These are phyloP conservation scores for Cephalotes varians DNA, from an alignment of 2,888 invertebrate species.

Conservation along the genomic window DNA sequence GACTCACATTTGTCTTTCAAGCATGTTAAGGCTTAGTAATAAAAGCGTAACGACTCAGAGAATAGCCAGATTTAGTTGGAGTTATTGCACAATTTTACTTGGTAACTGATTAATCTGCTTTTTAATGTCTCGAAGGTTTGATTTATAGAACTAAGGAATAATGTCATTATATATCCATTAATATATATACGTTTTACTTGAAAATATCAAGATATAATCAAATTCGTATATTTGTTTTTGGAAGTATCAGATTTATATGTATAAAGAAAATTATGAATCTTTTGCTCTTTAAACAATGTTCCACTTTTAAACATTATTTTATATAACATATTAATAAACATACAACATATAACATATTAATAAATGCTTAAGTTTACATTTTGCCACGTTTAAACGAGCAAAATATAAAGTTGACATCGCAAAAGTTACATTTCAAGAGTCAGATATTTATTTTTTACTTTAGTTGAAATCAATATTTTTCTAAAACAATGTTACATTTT, in stretches of 20 bases:
- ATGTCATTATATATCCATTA: neutral
- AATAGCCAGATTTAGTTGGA: constrained; percentile 30
- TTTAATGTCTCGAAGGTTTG: constrained; percentile 31
- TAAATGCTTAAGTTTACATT: neutral
- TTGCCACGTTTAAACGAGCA: neutral
- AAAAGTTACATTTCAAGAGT: neutral
- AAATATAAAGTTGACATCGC: neutral
- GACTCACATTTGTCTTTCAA: constrained; percentile 58
- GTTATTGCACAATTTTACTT: constrained; percentile 58
- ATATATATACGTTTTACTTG: neutral
- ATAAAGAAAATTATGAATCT: neutral
- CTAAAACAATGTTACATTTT: neutral
- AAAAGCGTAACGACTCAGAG: constrained; percentile 62
- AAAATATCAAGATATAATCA: neutral
- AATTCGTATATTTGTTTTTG: neutral
- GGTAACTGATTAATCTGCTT: constrained; percentile 55
- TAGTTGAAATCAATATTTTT: neutral
- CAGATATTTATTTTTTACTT: neutral
- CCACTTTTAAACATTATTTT: neutral
- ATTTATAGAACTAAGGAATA: neutral
- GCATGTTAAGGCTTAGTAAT: constrained; percentile 50
- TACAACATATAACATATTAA: too few species aligned
- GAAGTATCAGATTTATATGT: neutral
- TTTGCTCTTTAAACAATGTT: neutral
- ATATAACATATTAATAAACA: neutral